A percentile compares a stretch with the other conserved stretches of the same genome.
Conservation (phyloP, 1,140 invertebrate genomes). For the Colletes gigas region DNA sequence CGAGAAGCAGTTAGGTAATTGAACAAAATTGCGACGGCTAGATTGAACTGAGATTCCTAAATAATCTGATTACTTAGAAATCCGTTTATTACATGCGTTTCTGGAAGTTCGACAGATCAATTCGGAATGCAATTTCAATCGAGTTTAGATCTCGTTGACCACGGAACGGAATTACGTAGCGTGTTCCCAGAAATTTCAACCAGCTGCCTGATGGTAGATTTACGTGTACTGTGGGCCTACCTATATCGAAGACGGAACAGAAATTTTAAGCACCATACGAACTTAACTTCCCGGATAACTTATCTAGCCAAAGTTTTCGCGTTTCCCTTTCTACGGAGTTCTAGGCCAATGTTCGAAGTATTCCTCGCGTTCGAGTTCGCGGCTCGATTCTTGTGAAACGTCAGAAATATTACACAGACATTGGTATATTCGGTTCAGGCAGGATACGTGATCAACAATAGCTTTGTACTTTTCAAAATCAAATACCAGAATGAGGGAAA, state of each 20-base stretch:
- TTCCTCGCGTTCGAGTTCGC: slow-evolving; percentile 4
- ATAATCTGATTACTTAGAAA: slow-evolving; percentile 1
- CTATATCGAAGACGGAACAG: neutral
- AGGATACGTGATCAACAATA: neutral
- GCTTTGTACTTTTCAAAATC: neutral
- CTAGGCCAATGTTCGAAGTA: neutral
- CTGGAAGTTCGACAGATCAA: neutral
- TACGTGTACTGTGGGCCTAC: no score
- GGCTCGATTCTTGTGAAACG: neutral
- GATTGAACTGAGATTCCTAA: neutral
- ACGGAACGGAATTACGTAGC: neutral
- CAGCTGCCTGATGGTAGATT: neutral
- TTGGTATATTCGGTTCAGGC: neutral
- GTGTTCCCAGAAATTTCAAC: neutral
- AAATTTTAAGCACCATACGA: neutral
- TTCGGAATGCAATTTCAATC: neutral
- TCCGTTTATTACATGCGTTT: neutral
- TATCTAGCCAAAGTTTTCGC: neutral
- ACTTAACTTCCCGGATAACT: no score
- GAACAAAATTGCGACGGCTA: neutral
- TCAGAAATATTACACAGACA: neutral
- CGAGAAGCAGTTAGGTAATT: neutral
- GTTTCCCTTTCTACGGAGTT: neutral
- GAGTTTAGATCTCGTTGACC: neutral
- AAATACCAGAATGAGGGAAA: no score